Conservation (phyloP, 2,113 vertebrate genomes). For the Campylomormyrus tamandua region DNA sequence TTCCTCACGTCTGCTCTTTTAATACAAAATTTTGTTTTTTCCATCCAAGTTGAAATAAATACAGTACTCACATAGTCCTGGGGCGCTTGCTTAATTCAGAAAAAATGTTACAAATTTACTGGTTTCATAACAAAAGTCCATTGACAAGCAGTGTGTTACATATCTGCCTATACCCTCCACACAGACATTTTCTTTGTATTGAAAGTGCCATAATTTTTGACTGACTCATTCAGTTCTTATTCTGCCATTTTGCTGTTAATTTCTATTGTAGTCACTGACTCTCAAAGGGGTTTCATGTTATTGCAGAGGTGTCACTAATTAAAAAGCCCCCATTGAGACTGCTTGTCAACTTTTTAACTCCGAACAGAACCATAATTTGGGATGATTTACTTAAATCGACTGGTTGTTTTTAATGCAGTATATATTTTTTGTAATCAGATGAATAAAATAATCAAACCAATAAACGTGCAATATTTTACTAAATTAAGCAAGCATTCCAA, state of each 20-base stretch:
- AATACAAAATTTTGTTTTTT: background rate
- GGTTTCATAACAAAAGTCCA: background rate
- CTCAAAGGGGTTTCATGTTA: background rate
- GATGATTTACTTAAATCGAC: background rate
- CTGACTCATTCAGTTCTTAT: background rate
- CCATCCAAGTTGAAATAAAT: background rate
- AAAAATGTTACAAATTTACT: background rate
- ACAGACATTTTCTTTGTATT: background rate
- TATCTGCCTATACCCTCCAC: background rate
- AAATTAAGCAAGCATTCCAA: background rate
- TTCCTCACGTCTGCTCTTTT: background rate
- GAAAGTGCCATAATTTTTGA: background rate
- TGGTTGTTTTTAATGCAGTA: background rate
- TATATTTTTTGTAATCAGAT: background rate
- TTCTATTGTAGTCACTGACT: background rate
- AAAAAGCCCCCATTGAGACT: background rate
- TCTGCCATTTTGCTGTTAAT: background rate
- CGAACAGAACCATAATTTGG: background rate
- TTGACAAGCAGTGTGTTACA: background rate
- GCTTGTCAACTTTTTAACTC: background rate
- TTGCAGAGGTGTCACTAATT: background rate
- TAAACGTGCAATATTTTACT: background rate
- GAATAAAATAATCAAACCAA: background rate
- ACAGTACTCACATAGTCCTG: background rate
- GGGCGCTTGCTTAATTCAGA: background rate